Conservation (phyloP, 2,888 invertebrate genomes). For the Lasius fuliginosus region DNA sequence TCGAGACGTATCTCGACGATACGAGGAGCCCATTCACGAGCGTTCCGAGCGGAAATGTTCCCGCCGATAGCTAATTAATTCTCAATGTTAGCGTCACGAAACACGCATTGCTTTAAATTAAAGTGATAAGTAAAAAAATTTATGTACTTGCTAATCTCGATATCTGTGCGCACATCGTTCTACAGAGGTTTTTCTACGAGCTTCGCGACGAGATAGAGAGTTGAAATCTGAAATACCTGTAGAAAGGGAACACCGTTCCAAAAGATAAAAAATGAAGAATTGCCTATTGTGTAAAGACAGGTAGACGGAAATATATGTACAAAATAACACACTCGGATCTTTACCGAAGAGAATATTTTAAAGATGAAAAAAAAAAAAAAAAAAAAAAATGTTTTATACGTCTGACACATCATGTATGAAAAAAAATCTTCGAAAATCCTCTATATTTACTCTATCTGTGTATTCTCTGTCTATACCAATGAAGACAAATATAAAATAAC, state of each 20-base stretch:
- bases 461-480: not conserved
- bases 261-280: not conserved
- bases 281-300: not conserved
- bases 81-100: slow-evolving; percentile 3
- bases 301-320: not conserved
- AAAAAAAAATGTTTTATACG: not conserved
- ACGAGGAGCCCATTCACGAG: not conserved
- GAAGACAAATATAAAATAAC: not conserved
- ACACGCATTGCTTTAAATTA: slow-evolving; percentile 14
- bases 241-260: not conserved
- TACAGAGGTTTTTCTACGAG: not conserved
- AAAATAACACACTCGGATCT: not conserved
- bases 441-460: not conserved
- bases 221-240: not conserved
- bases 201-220: not conserved
- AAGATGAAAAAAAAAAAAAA: not conserved
- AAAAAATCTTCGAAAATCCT: not conserved
- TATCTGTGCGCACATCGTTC: not conserved
- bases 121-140: not conserved
- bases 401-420: not conserved
- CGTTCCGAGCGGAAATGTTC: not conserved
- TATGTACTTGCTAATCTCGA: not conserved
- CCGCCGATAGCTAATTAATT: slow-evolving; percentile 34
- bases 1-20: not conserved
- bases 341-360: not conserved